Evolutionary conservation across 2,113 vertebrate genomes (phyloP).

Genomic region (Siniperca chuatsi): DNA sequence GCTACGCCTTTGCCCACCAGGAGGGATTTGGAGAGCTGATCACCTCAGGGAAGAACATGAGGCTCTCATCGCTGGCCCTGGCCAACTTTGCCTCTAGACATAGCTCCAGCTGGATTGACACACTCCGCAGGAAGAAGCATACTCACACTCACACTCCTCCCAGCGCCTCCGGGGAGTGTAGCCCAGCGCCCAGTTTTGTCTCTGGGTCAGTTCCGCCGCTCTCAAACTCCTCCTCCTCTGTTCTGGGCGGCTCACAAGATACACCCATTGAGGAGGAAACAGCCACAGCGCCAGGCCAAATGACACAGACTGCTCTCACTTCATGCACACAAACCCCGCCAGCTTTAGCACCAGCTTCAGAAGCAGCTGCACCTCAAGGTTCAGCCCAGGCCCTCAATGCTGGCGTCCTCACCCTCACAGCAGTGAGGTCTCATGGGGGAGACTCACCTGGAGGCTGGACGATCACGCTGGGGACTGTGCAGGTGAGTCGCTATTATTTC

Average conservation of each 20-base stretch:
- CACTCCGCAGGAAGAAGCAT: constrained; percentile 90
- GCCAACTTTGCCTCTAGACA: constrained; percentile 88
- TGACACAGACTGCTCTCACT: constrained; percentile 3
- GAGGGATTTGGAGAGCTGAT: constrained; percentile 97
- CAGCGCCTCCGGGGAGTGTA: constrained; percentile 72
- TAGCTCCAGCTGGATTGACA: constrained; percentile 92
- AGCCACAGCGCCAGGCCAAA: constrained; percentile 13
- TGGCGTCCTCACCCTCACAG: constrained; percentile 22
- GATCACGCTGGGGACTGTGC: constrained; percentile 69
- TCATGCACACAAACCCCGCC: constrained; percentile 21
- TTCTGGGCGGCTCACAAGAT: constrained; percentile 74
- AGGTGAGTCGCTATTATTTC: constrained; percentile 72
- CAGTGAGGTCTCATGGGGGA: constrained; percentile 48
- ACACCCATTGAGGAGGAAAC: constrained; percentile 68
- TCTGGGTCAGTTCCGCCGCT: constrained; percentile 66
- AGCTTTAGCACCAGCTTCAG: constrained; percentile 32
- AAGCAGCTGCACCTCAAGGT: constrained; percentile 28
- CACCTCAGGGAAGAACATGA: constrained; percentile 96
- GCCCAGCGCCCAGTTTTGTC: constrained; percentile 69
- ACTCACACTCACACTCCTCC: constrained; percentile 58
- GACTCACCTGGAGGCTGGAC: constrained; percentile 75
- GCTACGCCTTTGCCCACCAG: constrained; percentile 95
- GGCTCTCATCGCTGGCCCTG: constrained; percentile 90
- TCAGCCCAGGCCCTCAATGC: constrained; percentile 34
- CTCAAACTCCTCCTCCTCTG: constrained; percentile 82